Evolutionary conservation across 2,797 vertebrate genomes (phyloP), one percentile per base, ranked within the genome.

Genomic region (Orestias chungarensis): DNA sequence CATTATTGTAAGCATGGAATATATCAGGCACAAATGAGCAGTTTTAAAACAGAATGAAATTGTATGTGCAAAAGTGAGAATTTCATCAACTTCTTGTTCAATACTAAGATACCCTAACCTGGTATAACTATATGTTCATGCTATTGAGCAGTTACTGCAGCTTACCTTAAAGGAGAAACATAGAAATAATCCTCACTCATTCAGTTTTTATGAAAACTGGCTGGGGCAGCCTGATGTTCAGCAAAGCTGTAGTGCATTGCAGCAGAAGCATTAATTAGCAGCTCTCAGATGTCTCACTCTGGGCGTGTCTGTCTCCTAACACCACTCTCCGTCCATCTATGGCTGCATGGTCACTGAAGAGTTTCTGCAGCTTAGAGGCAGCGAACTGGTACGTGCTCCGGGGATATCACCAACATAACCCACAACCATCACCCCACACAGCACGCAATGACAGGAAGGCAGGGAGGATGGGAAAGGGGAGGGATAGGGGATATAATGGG

Each of bases 361-460:
- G 67, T 75, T 11, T 38, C 44, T 77, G 15, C 65, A 78, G 74
- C 61, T 82, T 27, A 68, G 72, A 79, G 79, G 78, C 73, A 73
- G 64, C 49, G 79, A 80, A 69, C 86, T 79, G 73, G 87, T 77
- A 66, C 82, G 86, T 15, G 71, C 82, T 82, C 72, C 80, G 87
- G 91, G 87, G 92, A 92, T 83, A 87, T 92, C 92, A 75, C 91
- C 33, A 69, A 77, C 75, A 80, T 84, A 88, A 89, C 86, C 89
- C 87, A 91, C 87, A 85, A 86, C 78, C 85, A 88, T 93, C 92
- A 87, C 88, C 88, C 89, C 83, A 91, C 87, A 80, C 76, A 69
- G 73, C 69, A 79, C 74, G 88, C 87, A 89, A 91, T 90, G 84
- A 78, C 74, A 81, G 64, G 74, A 81, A 74, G 85, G 84, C 75